Conservation (phyloP, 2,113 vertebrate species). For the Neomonachus schauinslandi region DNA sequence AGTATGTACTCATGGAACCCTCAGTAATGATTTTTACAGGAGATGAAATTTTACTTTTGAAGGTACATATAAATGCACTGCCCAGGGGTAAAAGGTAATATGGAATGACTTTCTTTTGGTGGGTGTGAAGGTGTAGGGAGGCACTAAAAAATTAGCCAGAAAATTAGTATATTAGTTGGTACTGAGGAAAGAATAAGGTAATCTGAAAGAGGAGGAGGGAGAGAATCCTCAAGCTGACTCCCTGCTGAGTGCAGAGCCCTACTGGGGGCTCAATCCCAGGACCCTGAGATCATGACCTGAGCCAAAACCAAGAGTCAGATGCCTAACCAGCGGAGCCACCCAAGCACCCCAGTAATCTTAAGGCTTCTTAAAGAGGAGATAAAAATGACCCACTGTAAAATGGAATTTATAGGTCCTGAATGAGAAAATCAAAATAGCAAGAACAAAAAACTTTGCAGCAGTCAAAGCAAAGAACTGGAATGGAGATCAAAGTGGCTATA, state of each 20-base stretch:
- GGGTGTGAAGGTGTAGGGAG: neutral
- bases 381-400: conserved; percentile 21
- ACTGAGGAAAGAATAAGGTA: neutral
- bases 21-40: neutral
- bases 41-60: neutral
- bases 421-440: conserved; percentile 3
- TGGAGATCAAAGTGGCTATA: neutral
- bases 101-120: neutral
- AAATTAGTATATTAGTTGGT: neutral
- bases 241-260: too few species aligned
- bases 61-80: neutral
- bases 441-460: neutral
- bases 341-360: neutral
- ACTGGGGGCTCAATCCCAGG: too few species aligned
- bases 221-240: too few species aligned
- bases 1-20: neutral
- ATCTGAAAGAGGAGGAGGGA: neutral
- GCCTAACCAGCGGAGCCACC: neutral
- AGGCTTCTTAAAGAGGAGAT: neutral
- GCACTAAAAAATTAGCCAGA: neutral
- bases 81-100: neutral
- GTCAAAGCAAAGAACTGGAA: neutral
- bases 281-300: too few species aligned
- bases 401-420: neutral
- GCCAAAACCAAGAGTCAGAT: too few species aligned